Conservation (phyloP, 2,797 vertebrate genomes). For the Gallirallus australis region DNA sequence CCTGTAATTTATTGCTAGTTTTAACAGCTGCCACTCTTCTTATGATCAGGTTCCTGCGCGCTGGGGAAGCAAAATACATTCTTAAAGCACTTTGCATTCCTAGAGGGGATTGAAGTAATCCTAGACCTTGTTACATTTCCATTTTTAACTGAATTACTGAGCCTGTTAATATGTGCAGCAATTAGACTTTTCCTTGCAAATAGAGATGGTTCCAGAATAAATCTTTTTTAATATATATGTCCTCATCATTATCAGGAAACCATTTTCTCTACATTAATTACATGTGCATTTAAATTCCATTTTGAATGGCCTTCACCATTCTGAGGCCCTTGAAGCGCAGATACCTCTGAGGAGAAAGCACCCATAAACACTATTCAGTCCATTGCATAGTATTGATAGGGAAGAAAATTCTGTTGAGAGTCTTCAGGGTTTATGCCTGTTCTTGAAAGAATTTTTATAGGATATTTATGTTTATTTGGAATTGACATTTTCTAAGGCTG, state of each 20-base stretch:
- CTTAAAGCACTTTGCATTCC: slow-evolving; percentile 32
- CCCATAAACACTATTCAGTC: not conserved
- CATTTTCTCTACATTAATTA: not conserved
- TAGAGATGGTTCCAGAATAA: not conserved
- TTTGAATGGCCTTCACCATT: not conserved
- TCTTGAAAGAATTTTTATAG: not conserved
- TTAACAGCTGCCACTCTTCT: slow-evolving; percentile 34
- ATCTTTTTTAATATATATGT: not conserved
- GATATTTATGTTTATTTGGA: not conserved
- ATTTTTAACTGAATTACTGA: slow-evolving; percentile 60
- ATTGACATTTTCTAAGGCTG: not conserved
- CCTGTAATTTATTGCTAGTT: slow-evolving; percentile 11
- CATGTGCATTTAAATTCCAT: not conserved
- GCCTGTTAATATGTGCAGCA: slow-evolving; percentile 20
- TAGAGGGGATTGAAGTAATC: slow-evolving; percentile 34
- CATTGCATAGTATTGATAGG: not conserved
- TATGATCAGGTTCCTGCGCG: not conserved
- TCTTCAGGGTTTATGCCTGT: not conserved
- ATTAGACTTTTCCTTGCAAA: slow-evolving; percentile 51
- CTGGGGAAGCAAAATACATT: not conserved
- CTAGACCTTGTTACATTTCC: slow-evolving; percentile 46
- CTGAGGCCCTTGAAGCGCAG: not conserved
- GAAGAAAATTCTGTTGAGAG: not conserved
- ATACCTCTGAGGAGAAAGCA: not conserved
- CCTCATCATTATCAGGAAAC: not conserved